Conservation (phyloP, 2,113 vertebrate species). For the Anolis carolinensis region DNA sequence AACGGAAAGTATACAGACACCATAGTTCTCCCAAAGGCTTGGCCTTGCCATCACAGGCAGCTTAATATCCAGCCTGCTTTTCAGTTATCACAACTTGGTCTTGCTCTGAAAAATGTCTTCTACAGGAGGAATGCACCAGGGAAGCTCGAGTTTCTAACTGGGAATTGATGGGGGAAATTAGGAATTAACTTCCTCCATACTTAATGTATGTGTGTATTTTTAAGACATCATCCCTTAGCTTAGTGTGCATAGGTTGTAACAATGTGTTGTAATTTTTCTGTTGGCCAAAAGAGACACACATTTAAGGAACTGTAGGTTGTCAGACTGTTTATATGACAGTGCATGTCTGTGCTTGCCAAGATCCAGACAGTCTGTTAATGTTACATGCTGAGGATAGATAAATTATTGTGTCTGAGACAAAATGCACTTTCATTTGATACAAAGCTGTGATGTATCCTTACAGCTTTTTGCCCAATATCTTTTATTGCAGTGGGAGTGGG, state of each 20-base stretch:
- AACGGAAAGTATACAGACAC: no score
- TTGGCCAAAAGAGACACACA: slow-evolving; percentile 60
- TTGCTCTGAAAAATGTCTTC: neutral
- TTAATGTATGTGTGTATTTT: neutral
- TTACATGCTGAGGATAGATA: slow-evolving; percentile 61
- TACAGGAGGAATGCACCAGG: neutral
- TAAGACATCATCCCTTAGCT: neutral
- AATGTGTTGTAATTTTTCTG: slow-evolving; percentile 51
- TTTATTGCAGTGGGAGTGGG: neutral
- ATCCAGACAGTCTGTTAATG: slow-evolving; percentile 63
- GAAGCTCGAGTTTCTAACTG: neutral
- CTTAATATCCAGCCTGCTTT: neutral
- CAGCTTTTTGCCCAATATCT: neutral
- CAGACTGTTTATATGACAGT: slow-evolving; percentile 65
- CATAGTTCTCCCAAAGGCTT: no score
- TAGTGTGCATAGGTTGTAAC: neutral
- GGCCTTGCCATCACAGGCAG: no score
- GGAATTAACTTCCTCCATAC: neutral
- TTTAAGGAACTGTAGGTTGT: slow-evolving; percentile 61
- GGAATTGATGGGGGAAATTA: neutral
- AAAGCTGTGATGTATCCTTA: slow-evolving; percentile 21
- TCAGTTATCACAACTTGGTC: neutral
- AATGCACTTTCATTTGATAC: neutral
- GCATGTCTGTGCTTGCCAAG: slow-evolving; percentile 62
- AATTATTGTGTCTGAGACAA: slow-evolving; percentile 56